phyloP scores from a whole-genome alignment of 2,888 invertebrate species.

The Idaea biselata region DNA sequence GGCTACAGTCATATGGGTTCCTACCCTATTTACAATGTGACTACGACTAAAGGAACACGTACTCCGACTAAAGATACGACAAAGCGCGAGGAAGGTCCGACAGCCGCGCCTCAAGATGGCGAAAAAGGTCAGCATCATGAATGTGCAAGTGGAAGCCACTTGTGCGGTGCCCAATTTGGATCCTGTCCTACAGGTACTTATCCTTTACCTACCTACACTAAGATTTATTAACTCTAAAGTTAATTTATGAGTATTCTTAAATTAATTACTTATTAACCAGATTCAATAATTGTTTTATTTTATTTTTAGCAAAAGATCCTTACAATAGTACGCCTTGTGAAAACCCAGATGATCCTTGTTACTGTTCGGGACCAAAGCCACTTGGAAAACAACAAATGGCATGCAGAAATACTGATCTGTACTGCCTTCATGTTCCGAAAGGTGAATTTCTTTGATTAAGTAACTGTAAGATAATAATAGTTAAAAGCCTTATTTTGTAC shows the following conservation, averaged over 20 bases:
- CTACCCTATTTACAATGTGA: background rate
- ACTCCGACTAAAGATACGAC: background rate
- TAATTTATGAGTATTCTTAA: too few relatives aligned
- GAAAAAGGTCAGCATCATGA: too few relatives aligned
- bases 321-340: conserved; percentile 64
- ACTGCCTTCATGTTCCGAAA: conserved; percentile 73
- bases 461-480: conserved; percentile 9
- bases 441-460: conserved; percentile 43
- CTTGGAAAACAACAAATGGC: conserved; percentile 49
- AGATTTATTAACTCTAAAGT: too few relatives aligned
- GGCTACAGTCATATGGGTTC: background rate
- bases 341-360: conserved; percentile 65
- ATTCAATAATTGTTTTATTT: background rate
- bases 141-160: conserved; percentile 24
- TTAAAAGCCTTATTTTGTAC: too few relatives aligned
- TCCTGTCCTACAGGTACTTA: conserved; percentile 52
- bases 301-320: conserved; percentile 45
- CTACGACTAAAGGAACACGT: background rate
- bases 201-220: background rate
- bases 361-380: conserved; percentile 61
- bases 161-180: conserved; percentile 31
- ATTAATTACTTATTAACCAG: background rate
- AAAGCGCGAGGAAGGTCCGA: too few relatives aligned
- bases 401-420: conserved; percentile 68
- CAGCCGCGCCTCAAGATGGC: too few relatives aligned